Evolutionary conservation across 2,113 vertebrate species (phyloP), one percentile per base, ranked within the genome.

Genomic region (Catagonus wagneri): DNA sequence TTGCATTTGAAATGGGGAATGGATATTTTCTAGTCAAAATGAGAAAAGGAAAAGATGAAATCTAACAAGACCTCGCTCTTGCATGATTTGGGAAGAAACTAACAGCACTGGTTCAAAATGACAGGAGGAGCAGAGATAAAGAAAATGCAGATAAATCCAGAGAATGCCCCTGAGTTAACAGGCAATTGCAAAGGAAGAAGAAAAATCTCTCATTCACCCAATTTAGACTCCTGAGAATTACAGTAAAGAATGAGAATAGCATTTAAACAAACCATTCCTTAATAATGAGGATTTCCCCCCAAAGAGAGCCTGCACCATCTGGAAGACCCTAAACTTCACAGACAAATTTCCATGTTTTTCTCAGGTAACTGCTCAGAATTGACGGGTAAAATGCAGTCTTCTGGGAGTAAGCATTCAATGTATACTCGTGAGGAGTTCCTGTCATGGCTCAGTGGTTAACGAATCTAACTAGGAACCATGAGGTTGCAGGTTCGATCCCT

Each of bases 21-120:
- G 44, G 63, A 15, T 74, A 61, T 75, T 95, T 96, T 85, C 60
- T 80, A 81, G 44, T 44, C 44, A 65, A 92, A 71, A 29, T 6
- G 20, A 56, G 44, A 56, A 93, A 90, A 74, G 52, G 50, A 84
- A 50, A 68, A 39, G 65, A 52, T 10, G 1, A 66, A 60, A 22
- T 56, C 76, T 56, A 25, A 60, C 29, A 72, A 88, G 83, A 15
- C 20, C 16, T 69, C n/a, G 27, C 68, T 56, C 8, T 83, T 15
- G 58, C 23, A 65, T 8, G 34, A 83, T 83, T 83, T 94, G 81
- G 60, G 60, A 39, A 58, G 23, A 86, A 72, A 85, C 75, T 63
- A 58, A 63, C 1, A 58, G 63, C 56, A 23, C 10, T 29, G 15
- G 32, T 58, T 96, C 56, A 34, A 20, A 83, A 32, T 25, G 50